Evolutionary conservation across 2,113 vertebrate genomes (phyloP), one percentile per base, ranked within the genome.

Genomic region (Silurus glanis): DNA sequence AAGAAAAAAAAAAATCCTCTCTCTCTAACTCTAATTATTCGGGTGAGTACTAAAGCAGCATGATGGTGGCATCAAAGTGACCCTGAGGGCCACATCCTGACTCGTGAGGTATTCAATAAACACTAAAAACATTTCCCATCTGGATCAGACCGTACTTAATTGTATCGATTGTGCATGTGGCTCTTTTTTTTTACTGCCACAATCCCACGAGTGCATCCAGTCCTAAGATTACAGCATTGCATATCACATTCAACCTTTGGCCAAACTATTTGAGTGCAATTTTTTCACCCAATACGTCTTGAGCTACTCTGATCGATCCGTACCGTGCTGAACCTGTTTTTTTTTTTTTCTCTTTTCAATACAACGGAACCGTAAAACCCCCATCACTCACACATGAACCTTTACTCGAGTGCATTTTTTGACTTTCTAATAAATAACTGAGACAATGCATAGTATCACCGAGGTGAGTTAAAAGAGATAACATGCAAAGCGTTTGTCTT

Each of bases 191-290:
- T 6, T 69, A 28, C n/a, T 59, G 25, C n/a, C 71, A n/a, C 53
- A 56, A 23, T 25, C n/a, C 19, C 47, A 47, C 25, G 71, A 59
- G 21, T 64, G 55, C 51, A 16, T 81, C 16, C 71, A 80, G 49
- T 55, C 23, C 14, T n/a, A 13, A 83, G 9, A 83, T 81, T 83
- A 17, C 81, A 74, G 56, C 83, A 71, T 71, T 69, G 37, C 80
- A 76, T 74, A 87, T 89, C 82, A 59, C 9, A 74, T 28, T 45
- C 58, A 16, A 83, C 89, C 83, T 88, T 89, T 89, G 55, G 10
- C 17, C 83, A 56, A 17, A 64, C 56, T 49, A 25, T 86, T 71
- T 62, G 56, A 82, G 55, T 78, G 25, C 78, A 58, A 72, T 74
- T 72, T 69, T 82, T 85, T 80, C 82, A 72, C 59, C 25, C 25